phyloP scores from a whole-genome alignment of 2,797 vertebrate species.

The Erpetoichthys calabaricus region DNA sequence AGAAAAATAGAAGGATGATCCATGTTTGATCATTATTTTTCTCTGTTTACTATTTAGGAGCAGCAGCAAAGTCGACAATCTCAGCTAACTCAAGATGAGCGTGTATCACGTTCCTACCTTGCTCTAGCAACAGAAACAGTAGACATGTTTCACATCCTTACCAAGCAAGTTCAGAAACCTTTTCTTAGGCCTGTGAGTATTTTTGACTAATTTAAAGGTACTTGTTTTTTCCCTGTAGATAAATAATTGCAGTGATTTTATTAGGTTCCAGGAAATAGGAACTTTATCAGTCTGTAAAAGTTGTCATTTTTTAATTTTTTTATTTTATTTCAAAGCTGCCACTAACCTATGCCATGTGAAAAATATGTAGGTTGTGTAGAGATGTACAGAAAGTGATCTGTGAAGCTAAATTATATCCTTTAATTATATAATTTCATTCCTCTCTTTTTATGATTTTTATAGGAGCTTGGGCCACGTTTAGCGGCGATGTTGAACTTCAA shows the following conservation, averaged over 20 bases:
- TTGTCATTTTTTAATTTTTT: too few species aligned
- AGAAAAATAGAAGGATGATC: background rate
- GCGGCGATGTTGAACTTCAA: slow-evolving; percentile 98
- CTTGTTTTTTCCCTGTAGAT: background rate
- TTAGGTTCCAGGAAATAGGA: slow-evolving; percentile 14
- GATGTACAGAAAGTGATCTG: too few species aligned
- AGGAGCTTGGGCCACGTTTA: slow-evolving; percentile 91
- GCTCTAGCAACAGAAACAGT: slow-evolving; percentile 93
- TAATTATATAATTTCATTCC: background rate
- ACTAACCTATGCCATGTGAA: too few species aligned
- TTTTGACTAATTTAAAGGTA: background rate
- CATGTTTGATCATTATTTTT: background rate
- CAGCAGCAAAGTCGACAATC: slow-evolving; percentile 95
- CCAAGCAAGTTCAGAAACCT: slow-evolving; percentile 98
- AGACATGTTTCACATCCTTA: slow-evolving; percentile 98
- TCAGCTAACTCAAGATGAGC: slow-evolving; percentile 91
- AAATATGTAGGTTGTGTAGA: too few species aligned
- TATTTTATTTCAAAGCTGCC: too few species aligned
- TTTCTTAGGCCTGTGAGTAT: slow-evolving; percentile 93
- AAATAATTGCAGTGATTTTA: too few species aligned
- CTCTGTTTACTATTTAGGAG: slow-evolving; percentile 48
- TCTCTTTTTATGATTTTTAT: slow-evolving; percentile 6
- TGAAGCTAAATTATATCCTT: too few species aligned
- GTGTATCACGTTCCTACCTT: slow-evolving; percentile 89
- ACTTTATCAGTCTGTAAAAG: background rate